Percentiles rank a stretch among this genome's conserved stretches.
phyloP scores from a whole-genome alignment of 2,888 invertebrate genomes.

The Romanomermis culicivorax region DNA sequence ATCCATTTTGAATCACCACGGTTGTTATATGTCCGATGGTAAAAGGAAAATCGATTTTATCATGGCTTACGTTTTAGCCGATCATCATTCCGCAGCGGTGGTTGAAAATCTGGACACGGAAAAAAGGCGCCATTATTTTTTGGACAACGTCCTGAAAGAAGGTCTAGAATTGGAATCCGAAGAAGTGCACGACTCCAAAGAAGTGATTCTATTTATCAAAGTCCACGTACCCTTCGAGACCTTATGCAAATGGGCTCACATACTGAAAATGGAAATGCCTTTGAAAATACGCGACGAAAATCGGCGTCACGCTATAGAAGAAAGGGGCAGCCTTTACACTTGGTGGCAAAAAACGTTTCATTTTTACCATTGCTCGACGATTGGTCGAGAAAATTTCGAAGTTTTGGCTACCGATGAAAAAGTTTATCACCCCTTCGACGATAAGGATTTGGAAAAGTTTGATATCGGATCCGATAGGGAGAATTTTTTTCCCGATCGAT shows the following conservation, averaged over 20 bases:
- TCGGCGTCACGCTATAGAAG: not conserved
- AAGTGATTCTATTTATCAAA: not conserved
- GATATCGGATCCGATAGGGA: not conserved
- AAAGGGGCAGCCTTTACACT: not conserved
- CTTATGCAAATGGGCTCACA: not conserved
- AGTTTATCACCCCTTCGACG: not conserved
- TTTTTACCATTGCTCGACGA: not conserved
- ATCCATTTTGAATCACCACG: too few species aligned
- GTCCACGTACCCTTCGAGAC: not conserved
- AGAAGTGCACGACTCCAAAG: not conserved
- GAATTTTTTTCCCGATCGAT: not conserved
- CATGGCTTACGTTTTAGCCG: too few species aligned
- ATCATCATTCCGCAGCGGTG: too few species aligned
- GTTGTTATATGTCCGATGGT: too few species aligned
- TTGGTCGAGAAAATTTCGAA: not conserved
- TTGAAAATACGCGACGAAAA: not conserved
- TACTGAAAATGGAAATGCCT: conserved; percentile 3
- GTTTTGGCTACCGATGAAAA: not conserved
- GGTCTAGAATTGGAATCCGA: not conserved
- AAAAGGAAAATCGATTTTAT: too few species aligned
- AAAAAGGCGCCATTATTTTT: not conserved
- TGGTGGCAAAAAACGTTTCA: not conserved
- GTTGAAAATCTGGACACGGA: too few species aligned
- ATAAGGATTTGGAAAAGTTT: not conserved
- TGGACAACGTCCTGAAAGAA: not conserved